These are phyloP conservation scores for Bos indicus DNA, from an alignment of 2,113 vertebrate genomes.

Conservation along the genomic window DNA sequence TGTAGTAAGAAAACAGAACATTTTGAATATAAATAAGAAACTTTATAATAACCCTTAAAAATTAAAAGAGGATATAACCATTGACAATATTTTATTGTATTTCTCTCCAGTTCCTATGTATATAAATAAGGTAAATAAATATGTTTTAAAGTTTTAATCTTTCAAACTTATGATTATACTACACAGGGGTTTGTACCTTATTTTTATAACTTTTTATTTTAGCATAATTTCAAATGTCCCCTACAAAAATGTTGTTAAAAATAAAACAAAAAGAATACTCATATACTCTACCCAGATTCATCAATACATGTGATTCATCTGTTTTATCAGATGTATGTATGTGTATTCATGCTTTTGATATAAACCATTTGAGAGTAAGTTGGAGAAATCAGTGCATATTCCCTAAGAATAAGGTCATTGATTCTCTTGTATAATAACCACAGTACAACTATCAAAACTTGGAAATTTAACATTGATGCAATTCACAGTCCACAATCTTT, in stretches of 20 bases:
- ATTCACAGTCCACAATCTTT: background rate
- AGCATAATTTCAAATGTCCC: background rate
- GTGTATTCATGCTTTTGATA: background rate
- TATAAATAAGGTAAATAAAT: background rate
- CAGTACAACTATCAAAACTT: background rate
- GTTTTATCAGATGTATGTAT: background rate
- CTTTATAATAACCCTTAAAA: background rate
- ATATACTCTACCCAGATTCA: background rate
- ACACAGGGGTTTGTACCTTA: background rate
- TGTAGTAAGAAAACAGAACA: background rate
- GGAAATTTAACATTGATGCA: background rate
- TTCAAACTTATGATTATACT: background rate
- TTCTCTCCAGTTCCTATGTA: background rate
- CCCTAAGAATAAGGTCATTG: background rate
- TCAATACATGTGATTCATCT: background rate
- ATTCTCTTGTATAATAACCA: background rate
- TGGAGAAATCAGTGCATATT: background rate
- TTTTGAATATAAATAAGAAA: background rate
- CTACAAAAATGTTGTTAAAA: background rate
- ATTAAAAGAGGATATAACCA: background rate
- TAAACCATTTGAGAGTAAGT: background rate
- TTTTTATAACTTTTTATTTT: background rate
- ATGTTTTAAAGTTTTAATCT: background rate
- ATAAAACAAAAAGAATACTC: background rate
- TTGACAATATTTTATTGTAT: background rate